Base-by-base conservation (phyloP, 2,888 invertebrate genomes). In the Diplazon laetatorius region DNA sequence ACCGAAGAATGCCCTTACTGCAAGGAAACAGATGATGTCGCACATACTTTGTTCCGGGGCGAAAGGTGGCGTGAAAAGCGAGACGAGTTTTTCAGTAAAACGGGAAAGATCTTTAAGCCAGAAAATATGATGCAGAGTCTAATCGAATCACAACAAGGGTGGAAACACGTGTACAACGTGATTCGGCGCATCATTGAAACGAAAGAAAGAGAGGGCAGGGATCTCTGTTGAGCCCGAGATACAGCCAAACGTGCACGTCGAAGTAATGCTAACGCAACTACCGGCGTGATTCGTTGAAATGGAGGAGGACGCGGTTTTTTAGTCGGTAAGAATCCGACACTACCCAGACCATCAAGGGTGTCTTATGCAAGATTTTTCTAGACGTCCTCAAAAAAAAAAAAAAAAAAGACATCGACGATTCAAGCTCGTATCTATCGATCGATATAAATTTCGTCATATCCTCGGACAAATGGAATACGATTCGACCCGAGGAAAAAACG, bases 361-460 rank as follows among this genome's bases (percentile, higher is more conserved):
- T n/a, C n/a, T n/a, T n/a, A n/a, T n/a, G n/a, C n/a, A n/a, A n/a
- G n/a, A n/a, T n/a, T n/a, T n/a, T n/a, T n/a, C n/a, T n/a, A n/a
- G n/a, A n/a, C n/a, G n/a, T n/a, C n/a, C n/a, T n/a, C n/a, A n/a
- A n/a, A n/a, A n/a, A n/a, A n/a, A n/a, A n/a, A n/a, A n/a, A n/a
- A n/a, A n/a, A n/a, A n/a, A n/a, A n/a, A n/a, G n/a, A n/a, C n/a
- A n/a, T n/a, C n/a, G n/a, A n/a, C n/a, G n/a, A n/a, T n/a, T n/a
- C n/a, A n/a, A n/a, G n/a, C n/a, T n/a, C n/a, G n/a, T n/a, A n/a
- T n/a, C n/a, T 25, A n/a, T 52, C 69, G 16, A 48, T 68, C 0
- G 30, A 55, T 8, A n/a, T 68, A 1, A 59, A 62, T 22, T 48
- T 78, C 9, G 73, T 78, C 12, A 22, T 78, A 68, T 78, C 73